A percentile compares a stretch with the other conserved stretches of the same genome.
These are phyloP conservation scores for Campylorhamphus procurvoides DNA, from an alignment of 2,113 vertebrate species.

Conservation along the genomic window DNA sequence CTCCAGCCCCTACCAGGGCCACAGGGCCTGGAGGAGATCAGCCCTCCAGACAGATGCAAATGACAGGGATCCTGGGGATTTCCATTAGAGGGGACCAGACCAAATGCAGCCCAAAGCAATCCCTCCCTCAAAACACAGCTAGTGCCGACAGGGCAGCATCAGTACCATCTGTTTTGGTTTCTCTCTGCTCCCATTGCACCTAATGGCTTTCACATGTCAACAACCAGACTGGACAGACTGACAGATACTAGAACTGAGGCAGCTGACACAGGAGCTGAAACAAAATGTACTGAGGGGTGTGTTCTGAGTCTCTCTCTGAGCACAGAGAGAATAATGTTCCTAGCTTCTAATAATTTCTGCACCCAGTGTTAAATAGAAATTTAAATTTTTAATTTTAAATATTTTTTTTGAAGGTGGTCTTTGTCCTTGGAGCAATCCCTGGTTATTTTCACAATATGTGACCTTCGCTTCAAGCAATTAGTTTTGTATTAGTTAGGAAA, in stretches of 20 bases:
- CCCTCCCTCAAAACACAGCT: background rate
- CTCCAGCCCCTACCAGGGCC: background rate
- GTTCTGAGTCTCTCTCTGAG: background rate
- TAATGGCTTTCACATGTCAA: accelerated
- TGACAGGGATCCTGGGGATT: background rate
- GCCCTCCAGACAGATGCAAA: background rate
- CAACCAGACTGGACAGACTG: background rate
- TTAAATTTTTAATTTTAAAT: background rate
- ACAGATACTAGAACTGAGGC: background rate
- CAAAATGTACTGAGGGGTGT: background rate
- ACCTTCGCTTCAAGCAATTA: background rate
- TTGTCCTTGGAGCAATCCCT: background rate
- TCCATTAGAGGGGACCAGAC: background rate
- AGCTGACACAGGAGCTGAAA: background rate
- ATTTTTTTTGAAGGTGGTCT: background rate
- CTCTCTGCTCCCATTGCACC: background rate
- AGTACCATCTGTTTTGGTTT: background rate
- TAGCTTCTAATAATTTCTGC: background rate
- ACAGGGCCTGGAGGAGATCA: background rate
- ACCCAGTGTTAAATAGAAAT: background rate
- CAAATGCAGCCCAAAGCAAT: background rate
- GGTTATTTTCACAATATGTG: background rate
- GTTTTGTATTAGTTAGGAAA: background rate
- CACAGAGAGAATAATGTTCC: background rate
- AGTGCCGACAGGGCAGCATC: background rate